These are phyloP conservation scores for Globodera rostochiensis DNA, from an alignment of 1,140 invertebrate species.

Conservation along the genomic window DNA sequence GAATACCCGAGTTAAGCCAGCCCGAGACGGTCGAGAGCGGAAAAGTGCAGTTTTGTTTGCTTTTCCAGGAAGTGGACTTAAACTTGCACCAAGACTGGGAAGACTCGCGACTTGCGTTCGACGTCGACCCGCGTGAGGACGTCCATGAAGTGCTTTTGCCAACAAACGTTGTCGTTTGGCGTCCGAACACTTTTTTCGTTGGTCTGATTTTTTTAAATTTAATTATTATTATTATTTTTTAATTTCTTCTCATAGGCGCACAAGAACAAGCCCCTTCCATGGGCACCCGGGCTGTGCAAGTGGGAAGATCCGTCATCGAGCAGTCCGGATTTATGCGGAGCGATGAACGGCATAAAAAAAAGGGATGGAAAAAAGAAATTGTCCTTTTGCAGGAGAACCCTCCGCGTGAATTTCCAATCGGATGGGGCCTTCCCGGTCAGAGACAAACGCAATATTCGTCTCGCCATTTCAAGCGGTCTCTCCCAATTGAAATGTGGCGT, in stretches of 20 bases:
- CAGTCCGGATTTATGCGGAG: conserved; percentile 34
- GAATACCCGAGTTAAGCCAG: not conserved
- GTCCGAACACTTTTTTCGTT: conserved; percentile 61
- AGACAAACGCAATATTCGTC: conserved; percentile 14
- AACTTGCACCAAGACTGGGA: conserved; percentile 61
- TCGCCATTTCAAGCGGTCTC: conserved; percentile 11
- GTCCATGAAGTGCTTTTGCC: conserved; percentile 55
- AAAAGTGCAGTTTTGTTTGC: not conserved
- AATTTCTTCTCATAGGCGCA: not conserved
- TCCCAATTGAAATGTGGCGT: too few species aligned
- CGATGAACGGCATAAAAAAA: conserved; percentile 22
- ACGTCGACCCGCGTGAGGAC: conserved; percentile 57
- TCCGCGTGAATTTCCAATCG: conserved; percentile 22
- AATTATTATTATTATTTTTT: not conserved
- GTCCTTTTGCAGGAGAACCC: conserved; percentile 8
- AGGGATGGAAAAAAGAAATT: not conserved
- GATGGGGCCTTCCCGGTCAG: conserved; percentile 10
- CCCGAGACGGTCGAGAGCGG: too few species aligned
- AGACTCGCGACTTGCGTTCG: conserved; percentile 57
- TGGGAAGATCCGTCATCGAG: conserved; percentile 32
- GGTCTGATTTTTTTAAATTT: not conserved
- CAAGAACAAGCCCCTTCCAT: conserved; percentile 18
- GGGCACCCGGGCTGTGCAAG: not conserved
- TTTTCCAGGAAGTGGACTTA: conserved; percentile 58
- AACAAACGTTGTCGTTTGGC: conserved; percentile 52